Base-by-base conservation (phyloP, 2,888 invertebrate species). In the Oconnorella tubifera region DNA sequence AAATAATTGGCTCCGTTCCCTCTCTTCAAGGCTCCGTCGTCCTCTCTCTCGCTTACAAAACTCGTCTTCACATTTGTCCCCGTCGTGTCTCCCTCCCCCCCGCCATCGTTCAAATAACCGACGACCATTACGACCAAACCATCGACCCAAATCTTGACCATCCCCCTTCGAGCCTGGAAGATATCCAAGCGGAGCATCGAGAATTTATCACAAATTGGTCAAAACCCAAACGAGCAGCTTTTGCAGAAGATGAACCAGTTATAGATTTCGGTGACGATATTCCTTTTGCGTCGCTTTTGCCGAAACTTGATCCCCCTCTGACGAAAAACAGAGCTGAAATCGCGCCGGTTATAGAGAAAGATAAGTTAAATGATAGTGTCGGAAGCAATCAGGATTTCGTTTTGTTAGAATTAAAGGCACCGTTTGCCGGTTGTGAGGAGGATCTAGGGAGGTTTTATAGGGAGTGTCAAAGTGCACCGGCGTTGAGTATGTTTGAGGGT, bases 401-500 rank as follows among this genome's bases (percentile, higher is more conserved):
- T n/a, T 29, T 60, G 60, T 28, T 60, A 19, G 60, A 60, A 29
- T 31, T 60, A 32, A 48, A 32, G 23, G 49, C 60, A 27, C 60
- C 60, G 14, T 60, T 60, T 50, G 60, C 60, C 14, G 60, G 60
- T 3, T 29, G 31, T 4, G 60, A 60, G 3, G 60, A 60, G 50
- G 60, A 60, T 33, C 60, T 60, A 23, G 50, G 60, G 23, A 28
- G 50, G 51, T 50, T 60, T 3, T 60, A 49, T 28, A 23, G 28
- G 60, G 50, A 60, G n/a, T 49, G 48, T 28, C 49, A 49, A n/a
- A 29, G 27, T n/a, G 60, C 50, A 28, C 60, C 60, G 28, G 48
- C 60, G 27, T 51, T 60, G n/a, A 60, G 60, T 49, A 60, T 60
- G 48, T 60, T 60, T 33, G 60, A 60, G 60, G 53, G 14, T 6